A percentile compares a stretch with the other conserved stretches of the same genome.
These are phyloP conservation scores for Isotomurus palustris DNA, from an alignment of 2,888 invertebrate genomes.

Conservation along the genomic window DNA sequence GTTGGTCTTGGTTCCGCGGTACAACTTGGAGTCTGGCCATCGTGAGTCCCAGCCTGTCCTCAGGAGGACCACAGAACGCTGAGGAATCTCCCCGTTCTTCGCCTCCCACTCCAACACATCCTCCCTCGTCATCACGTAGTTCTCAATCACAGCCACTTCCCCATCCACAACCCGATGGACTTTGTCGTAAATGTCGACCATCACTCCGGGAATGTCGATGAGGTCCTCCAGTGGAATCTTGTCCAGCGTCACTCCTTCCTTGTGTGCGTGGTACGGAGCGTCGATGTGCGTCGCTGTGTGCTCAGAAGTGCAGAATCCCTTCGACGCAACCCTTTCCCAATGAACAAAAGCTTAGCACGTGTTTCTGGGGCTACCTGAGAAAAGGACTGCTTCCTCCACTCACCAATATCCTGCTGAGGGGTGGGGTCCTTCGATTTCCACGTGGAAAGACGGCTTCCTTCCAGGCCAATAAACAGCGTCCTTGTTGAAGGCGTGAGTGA, in stretches of 20 bases:
- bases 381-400: neutral
- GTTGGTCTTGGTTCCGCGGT: constrained; percentile 11
- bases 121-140: constrained; percentile 24
- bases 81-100: constrained; percentile 25
- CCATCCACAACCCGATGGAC: constrained; percentile 18
- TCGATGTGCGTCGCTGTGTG: constrained; percentile 63
- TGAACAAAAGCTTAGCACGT: too few relatives aligned
- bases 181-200: constrained; percentile 32
- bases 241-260: constrained; percentile 53
- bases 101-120: constrained; percentile 32
- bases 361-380: neutral
- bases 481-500: constrained; percentile 33
- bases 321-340: constrained; percentile 23
- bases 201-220: constrained; percentile 46
- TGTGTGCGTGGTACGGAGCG: constrained; percentile 59
- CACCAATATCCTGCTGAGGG: constrained; percentile 19
- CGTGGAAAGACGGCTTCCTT: constrained; percentile 21
- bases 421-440: constrained; percentile 26
- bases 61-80: constrained; percentile 18
- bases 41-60: constrained; percentile 23
- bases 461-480: constrained; percentile 31
- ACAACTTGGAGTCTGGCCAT: constrained; percentile 17
- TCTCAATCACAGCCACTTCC: constrained; percentile 17
- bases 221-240: constrained; percentile 54
- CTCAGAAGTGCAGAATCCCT: constrained; percentile 49